These are phyloP conservation scores for Metalampra italica DNA, from an alignment of 2,888 invertebrate genomes.

Conservation along the genomic window DNA sequence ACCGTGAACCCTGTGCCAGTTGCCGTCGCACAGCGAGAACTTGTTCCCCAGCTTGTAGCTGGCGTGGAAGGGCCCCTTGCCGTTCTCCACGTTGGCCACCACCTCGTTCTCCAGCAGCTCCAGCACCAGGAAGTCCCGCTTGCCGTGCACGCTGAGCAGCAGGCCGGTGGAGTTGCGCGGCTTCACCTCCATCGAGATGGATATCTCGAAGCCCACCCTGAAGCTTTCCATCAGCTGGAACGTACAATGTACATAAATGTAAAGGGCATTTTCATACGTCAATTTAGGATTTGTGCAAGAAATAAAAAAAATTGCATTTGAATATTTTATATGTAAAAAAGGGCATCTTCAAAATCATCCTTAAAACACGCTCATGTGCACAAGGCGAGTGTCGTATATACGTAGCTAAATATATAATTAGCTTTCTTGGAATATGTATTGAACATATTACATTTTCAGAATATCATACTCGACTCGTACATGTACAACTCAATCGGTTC, in stretches of 20 bases:
- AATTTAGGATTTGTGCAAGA: too few relatives aligned
- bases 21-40: constrained; percentile 92
- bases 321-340: too few relatives aligned
- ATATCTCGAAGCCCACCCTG: constrained; percentile 87
- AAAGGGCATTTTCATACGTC: too few relatives aligned
- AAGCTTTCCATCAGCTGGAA: constrained; percentile 81
- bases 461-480: too few relatives aligned
- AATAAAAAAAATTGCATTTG: too few relatives aligned
- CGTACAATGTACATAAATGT: neutral
- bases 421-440: too few relatives aligned
- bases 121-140: constrained; percentile 88
- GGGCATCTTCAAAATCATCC: too few relatives aligned
- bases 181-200: constrained; percentile 90
- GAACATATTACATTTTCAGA: too few relatives aligned
- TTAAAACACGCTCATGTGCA: too few relatives aligned
- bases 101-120: constrained; percentile 93
- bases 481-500: too few relatives aligned
- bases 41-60: constrained; percentile 82
- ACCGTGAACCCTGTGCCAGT: constrained; percentile 95
- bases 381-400: too few relatives aligned
- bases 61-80: constrained; percentile 87
- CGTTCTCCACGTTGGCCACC: constrained; percentile 89
- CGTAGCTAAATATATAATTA: too few relatives aligned
- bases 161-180: constrained; percentile 92
- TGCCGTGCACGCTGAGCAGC: constrained; percentile 90